Conservation (phyloP, 2,888 invertebrate genomes). For the Leucozona laternaria region DNA sequence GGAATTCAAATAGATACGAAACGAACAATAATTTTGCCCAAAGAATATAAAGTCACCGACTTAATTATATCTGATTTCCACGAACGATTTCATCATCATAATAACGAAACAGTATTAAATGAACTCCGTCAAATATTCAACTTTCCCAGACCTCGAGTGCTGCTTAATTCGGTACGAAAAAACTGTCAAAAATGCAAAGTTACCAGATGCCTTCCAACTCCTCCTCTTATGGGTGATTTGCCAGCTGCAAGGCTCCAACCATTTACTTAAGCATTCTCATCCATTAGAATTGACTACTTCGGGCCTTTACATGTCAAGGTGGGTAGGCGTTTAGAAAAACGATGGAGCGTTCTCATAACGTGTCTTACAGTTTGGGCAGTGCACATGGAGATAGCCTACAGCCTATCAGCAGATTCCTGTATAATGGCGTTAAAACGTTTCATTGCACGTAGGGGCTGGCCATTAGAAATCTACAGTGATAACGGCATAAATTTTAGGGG, state of each 20-base stretch:
- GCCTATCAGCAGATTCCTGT: not conserved
- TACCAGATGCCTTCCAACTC: too few relatives aligned
- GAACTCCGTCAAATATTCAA: too few relatives aligned
- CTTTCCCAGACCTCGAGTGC: too few relatives aligned
- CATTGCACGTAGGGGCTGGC: not conserved
- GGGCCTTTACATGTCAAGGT: not conserved
- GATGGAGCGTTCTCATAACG: slow-evolving; percentile 2
- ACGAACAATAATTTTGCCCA: slow-evolving; percentile 53
- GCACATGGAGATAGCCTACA: not conserved
- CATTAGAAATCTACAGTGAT: not conserved
- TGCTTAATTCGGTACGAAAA: too few relatives aligned
- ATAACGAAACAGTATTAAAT: too few relatives aligned
- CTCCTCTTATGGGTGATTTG: not conserved
- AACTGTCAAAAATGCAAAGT: too few relatives aligned
- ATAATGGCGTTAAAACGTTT: not conserved
- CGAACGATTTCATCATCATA: too few relatives aligned
- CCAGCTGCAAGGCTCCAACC: slow-evolving; percentile 16
- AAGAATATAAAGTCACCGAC: too few relatives aligned
- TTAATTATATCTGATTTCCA: too few relatives aligned
- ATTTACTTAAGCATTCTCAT: not conserved
- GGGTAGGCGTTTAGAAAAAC: slow-evolving; percentile 5
- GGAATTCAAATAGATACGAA: slow-evolving; percentile 36
- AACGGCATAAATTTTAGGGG: not conserved
- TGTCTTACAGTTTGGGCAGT: not conserved
- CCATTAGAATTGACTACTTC: not conserved